A percentile compares a stretch with the other conserved stretches of the same genome.
Evolutionary conservation across 1,140 invertebrate species (phyloP).

Genomic region (Arion vulgaris): DNA sequence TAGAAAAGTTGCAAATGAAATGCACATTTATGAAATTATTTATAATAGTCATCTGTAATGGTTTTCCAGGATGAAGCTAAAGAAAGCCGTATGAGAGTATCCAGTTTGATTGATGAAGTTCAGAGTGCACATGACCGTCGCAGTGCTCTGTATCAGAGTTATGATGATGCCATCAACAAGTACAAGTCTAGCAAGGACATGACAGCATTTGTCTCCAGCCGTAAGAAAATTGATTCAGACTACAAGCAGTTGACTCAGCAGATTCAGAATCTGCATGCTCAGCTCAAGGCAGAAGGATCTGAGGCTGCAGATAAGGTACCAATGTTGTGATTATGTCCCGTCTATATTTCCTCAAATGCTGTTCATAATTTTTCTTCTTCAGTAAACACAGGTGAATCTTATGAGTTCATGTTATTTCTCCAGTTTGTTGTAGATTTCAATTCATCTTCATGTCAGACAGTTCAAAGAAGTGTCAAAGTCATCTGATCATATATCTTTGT

Average conservation of each 20-base stretch:
- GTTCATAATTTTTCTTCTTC: too few relatives aligned
- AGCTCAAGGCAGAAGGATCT: constrained; percentile 78
- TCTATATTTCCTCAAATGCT: too few relatives aligned
- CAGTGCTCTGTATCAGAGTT: constrained; percentile 77
- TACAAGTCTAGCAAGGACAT: constrained; percentile 80
- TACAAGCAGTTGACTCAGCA: constrained; percentile 78
- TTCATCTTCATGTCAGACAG: too few relatives aligned
- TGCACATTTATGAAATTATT: neutral
- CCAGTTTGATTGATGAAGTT: constrained; percentile 75
- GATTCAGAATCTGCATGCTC: constrained; percentile 77
- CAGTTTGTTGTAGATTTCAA: too few relatives aligned
- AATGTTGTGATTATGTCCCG: neutral
- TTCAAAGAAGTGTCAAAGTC: too few relatives aligned
- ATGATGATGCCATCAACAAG: constrained; percentile 79
- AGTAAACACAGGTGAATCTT: too few relatives aligned
- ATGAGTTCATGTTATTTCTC: too few relatives aligned
- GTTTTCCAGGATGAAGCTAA: constrained; percentile 76
- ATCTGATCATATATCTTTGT: too few relatives aligned
- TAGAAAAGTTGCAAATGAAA: too few relatives aligned
- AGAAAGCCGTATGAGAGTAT: constrained; percentile 76
- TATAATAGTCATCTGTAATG: neutral
- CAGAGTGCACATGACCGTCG: constrained; percentile 78
- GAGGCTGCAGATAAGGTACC: constrained; percentile 78
- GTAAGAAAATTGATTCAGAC: constrained; percentile 79
- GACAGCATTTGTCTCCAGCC: constrained; percentile 72